Conservation (phyloP, 1,140 invertebrate species). For the Drosophila teissieri region DNA sequence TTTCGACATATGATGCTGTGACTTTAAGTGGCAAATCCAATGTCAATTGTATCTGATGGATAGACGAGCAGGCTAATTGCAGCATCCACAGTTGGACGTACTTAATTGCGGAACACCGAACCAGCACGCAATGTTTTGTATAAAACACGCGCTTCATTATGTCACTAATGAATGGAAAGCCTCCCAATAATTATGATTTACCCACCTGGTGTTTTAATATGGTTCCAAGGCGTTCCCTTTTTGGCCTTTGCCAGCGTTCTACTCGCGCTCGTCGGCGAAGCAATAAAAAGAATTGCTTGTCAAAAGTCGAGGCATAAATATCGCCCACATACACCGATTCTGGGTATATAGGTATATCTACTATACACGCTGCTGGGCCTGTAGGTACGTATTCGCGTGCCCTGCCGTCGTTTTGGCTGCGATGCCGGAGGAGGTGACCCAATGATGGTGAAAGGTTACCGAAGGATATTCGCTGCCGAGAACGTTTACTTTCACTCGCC, state of each 20-base stretch:
- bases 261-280: slow-evolving; percentile 23
- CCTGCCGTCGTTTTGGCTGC: slow-evolving; percentile 45
- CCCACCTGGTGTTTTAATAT: slow-evolving; percentile 51
- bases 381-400: slow-evolving; percentile 54
- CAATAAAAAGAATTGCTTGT: slow-evolving; percentile 63
- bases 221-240: slow-evolving; percentile 55
- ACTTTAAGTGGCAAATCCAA: slow-evolving; percentile 49
- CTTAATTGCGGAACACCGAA: slow-evolving; percentile 4
- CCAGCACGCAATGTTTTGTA: slow-evolving; percentile 8
- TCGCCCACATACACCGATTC: slow-evolving; percentile 51
- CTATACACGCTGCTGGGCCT: slow-evolving; percentile 22
- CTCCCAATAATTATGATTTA: slow-evolving; percentile 33
- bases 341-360: slow-evolving; percentile 28
- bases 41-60: slow-evolving; percentile 46
- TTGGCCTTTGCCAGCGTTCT: slow-evolving; percentile 35
- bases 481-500: slow-evolving; percentile 66
- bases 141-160: slow-evolving; percentile 22
- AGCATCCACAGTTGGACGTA: slow-evolving; percentile 19
- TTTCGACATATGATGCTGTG: slow-evolving; percentile 11
- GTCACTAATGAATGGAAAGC: background rate
- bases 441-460: slow-evolving; percentile 31
- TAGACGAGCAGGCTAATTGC: slow-evolving; percentile 37
- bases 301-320: slow-evolving; percentile 69
- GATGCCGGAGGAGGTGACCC: slow-evolving; percentile 37
- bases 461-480: slow-evolving; percentile 45